Evolutionary conservation across 2,888 invertebrate genomes (phyloP).

Genomic region (Leptothorax acervorum): DNA sequence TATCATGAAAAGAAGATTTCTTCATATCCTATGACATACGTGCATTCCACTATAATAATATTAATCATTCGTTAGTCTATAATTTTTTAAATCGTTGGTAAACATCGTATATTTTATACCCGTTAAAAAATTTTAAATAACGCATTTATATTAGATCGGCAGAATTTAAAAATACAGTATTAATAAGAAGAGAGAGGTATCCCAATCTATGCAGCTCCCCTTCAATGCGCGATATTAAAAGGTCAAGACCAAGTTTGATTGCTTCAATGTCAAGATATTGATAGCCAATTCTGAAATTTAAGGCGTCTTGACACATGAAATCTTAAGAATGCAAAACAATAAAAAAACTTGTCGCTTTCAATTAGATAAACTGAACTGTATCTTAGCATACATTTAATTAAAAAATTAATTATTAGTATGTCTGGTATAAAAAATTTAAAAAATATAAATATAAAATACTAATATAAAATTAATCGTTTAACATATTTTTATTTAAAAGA

Average conservation of each 20-base stretch:
- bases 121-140: neutral
- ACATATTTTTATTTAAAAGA: slow-evolving; percentile 1
- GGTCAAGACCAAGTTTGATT: slow-evolving; percentile 18
- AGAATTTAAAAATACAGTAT: neutral
- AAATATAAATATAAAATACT: neutral
- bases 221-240: slow-evolving; percentile 8
- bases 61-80: neutral
- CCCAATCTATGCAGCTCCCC: neutral
- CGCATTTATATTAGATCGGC: neutral
- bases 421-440: neutral
- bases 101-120: neutral
- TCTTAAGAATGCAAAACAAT: neutral
- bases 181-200: neutral
- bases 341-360: neutral
- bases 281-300: slow-evolving; percentile 11
- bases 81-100: neutral
- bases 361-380: neutral
- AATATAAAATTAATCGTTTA: neutral
- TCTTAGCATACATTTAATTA: neutral
- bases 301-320: neutral
- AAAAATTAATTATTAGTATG: neutral
- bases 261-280: slow-evolving; percentile 11
- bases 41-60: neutral
- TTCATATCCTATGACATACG: neutral
- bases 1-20: neutral